Base-by-base conservation (phyloP, 2,888 invertebrate species). In the Omphaloscelis lunosa region DNA sequence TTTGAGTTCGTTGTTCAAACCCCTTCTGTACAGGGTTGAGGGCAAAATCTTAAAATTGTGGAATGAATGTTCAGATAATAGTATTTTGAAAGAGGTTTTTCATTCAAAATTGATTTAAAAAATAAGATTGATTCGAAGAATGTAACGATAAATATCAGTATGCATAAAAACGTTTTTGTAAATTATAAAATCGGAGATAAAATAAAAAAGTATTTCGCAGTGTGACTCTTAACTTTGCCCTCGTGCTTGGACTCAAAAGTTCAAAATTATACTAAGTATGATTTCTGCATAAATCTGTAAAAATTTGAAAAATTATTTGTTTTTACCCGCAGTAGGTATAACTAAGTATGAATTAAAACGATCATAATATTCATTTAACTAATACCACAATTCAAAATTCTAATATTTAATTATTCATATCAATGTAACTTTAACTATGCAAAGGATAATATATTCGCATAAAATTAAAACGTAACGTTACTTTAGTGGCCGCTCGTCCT, bases 371-470 rank as follows among this genome's bases (percentile, higher is more conserved):
- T 17, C 0, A 58, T 73, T 69, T 9, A 41, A 27, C 1, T 45
- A 45, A 70, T 58, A 56, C 12, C 45, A 45, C 17, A 41, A 34
- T 7, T 63, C 8, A 9, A 20, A 56, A 56, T 11, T 29, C 17
- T 17, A 45, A 61, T 27, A 34, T 2, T 27, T 11, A 34, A 69
- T 65, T 69, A 73, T 74, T 67, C 39, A 69, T 70, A 61, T 66
- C 27, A 66, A 70, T 56, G 34, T 79, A 48, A 39, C 29, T 53
- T 27, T 20, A 15, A 56, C 17, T 29, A 41, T 23, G 23, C 5
- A 45, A 41, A 61, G 75, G 69, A 75, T 61, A 75, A 80, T 75
- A 27, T 70, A 75, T 70, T 80, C 67, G 8, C 75, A 79, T 75
- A 53, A 48, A 73, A 78, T 79, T 51, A 63, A 15, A 45, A 39